Conservation (phyloP, 2,113 vertebrate genomes). For the Agapornis roseicollis region DNA sequence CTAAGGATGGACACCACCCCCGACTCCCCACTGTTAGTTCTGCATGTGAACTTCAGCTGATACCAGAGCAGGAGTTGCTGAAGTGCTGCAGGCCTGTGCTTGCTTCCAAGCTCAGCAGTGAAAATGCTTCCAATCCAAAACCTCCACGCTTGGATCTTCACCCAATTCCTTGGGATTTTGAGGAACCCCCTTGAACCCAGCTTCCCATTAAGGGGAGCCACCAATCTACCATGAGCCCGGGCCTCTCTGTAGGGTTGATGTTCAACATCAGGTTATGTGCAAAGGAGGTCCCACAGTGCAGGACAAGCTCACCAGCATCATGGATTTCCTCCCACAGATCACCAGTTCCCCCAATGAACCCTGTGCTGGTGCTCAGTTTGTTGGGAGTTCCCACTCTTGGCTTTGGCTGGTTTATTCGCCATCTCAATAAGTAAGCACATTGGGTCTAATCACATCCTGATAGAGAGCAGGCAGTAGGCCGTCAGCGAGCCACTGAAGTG, state of each 20-base stretch:
- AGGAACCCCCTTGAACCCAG: not conserved
- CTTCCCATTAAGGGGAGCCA: not conserved
- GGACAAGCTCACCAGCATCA: not conserved
- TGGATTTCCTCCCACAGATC: not conserved
- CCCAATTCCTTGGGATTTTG: not conserved
- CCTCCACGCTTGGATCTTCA: not conserved
- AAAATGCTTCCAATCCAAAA: not conserved
- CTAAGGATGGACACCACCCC: not conserved
- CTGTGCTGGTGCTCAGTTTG: accelerated
- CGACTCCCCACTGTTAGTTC: not conserved
- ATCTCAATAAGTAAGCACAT: not conserved
- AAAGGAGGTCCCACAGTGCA: not conserved
- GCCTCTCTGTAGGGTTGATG: not conserved
- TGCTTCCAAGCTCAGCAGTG: not conserved
- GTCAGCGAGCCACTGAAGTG: not conserved
- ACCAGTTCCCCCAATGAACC: not conserved
- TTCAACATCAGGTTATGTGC: not conserved
- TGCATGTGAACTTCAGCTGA: not conserved
- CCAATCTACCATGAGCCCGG: accelerated
- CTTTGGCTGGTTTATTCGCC: not conserved
- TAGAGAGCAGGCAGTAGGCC: accelerated
- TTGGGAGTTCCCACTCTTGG: not conserved
- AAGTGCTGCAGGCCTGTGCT: not conserved
- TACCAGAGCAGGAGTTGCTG: not conserved
- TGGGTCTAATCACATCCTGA: not conserved